Evolutionary conservation across 2,113 vertebrate genomes (phyloP).

Genomic region (Podarcis cretensis): DNA sequence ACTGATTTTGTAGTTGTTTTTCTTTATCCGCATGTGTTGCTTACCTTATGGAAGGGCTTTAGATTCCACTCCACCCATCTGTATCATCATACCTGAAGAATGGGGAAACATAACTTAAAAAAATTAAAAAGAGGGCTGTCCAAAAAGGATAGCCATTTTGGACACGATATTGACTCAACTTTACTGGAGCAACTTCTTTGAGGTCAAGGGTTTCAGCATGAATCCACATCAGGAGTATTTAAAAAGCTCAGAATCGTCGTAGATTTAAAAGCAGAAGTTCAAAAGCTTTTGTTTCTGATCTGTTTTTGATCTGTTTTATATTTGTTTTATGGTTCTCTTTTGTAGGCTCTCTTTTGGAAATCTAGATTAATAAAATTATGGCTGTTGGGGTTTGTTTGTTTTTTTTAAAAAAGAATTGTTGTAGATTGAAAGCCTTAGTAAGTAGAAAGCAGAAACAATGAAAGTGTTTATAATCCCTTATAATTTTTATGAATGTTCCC

Average conservation of each 20-base stretch:
- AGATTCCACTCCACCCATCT: neutral
- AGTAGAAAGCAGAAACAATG: neutral
- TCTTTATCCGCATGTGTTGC: neutral
- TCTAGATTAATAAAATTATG: no score
- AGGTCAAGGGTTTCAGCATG: neutral
- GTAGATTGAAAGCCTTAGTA: neutral
- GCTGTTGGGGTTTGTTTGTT: no score
- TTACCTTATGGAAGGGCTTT: neutral
- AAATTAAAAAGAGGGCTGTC: neutral
- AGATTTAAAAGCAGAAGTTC: no score
- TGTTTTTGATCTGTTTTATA: no score
- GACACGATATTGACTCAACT: neutral
- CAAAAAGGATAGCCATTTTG: neutral
- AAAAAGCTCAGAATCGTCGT: neutral
- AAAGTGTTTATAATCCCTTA: neutral
- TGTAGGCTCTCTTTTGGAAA: no score
- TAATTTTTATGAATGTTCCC: neutral
- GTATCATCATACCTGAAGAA: neutral
- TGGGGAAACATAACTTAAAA: neutral
- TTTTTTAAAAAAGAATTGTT: neutral
- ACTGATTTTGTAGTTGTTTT: neutral
- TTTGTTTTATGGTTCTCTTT: no score
- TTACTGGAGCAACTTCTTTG: neutral
- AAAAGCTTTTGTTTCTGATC: no score
- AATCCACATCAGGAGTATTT: neutral